These are phyloP conservation scores for Thinocorus orbignyianus DNA, from an alignment of 2,113 vertebrate genomes.

Conservation along the genomic window DNA sequence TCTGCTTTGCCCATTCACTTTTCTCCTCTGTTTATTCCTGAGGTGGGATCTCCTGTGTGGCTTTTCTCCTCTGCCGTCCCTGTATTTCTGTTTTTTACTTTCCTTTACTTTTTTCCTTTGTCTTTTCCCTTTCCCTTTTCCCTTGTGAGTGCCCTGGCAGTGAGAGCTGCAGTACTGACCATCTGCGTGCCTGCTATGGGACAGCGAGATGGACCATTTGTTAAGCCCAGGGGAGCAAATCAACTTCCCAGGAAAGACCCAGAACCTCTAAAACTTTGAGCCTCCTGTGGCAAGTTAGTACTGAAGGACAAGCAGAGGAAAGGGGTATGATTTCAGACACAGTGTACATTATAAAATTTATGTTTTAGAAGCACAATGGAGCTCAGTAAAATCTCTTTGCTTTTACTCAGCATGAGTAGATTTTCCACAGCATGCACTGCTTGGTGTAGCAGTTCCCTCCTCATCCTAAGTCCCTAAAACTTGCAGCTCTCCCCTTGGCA, in stretches of 20 bases:
- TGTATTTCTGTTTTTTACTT: neutral
- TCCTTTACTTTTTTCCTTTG: neutral
- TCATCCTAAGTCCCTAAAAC: neutral
- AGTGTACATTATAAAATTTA: neutral
- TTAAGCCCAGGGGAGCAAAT: neutral
- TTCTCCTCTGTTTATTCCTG: neutral
- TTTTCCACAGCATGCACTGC: neutral
- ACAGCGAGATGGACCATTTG: accelerated
- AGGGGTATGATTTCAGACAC: neutral
- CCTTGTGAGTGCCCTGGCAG: neutral
- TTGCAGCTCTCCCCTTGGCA: neutral
- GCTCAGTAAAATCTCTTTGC: neutral
- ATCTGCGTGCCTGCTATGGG: accelerated
- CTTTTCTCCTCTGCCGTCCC: neutral
- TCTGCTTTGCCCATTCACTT: neutral
- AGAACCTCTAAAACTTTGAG: neutral
- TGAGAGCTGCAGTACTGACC: neutral
- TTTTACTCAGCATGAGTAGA: neutral
- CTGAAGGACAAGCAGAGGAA: neutral
- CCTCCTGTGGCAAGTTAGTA: neutral
- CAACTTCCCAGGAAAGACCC: neutral
- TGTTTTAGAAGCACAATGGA: neutral
- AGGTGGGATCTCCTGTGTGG: neutral
- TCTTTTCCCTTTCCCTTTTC: neutral
- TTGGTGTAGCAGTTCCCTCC: neutral